A percentile compares a stretch with the other conserved stretches of the same genome.
These are phyloP conservation scores for Equus quagga DNA, from an alignment of 2,113 vertebrate species.

Conservation along the genomic window DNA sequence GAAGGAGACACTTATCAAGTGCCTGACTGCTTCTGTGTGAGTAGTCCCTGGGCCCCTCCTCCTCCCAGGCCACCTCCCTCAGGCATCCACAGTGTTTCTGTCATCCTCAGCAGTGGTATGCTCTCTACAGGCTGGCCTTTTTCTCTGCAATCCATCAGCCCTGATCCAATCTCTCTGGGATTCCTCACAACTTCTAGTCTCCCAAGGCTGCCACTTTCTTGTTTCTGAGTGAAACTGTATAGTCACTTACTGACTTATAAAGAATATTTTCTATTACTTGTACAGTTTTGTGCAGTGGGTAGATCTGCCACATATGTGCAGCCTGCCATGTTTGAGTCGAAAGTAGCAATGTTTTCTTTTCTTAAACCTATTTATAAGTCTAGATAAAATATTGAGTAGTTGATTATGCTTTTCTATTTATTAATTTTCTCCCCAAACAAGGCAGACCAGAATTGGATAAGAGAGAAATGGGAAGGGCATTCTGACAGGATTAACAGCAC, in stretches of 20 bases:
- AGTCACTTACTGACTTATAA: not conserved
- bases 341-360: not conserved
- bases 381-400: not conserved
- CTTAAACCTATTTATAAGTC: not conserved
- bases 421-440: not conserved
- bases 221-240: not conserved
- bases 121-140: not conserved
- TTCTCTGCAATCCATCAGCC: not conserved
- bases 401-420: not conserved
- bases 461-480: not conserved
- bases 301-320: rapidly evolving
- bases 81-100: not conserved
- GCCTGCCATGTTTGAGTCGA: not conserved
- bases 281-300: not conserved
- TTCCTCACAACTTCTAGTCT: not conserved
- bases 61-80: rapidly evolving
- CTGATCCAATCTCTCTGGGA: not conserved
- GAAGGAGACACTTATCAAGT: not conserved
- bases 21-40: not conserved
- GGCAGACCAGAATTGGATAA: not conserved
- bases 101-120: not conserved
- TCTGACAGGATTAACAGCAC: not conserved
- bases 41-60: too few species aligned
- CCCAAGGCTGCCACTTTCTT: not conserved
- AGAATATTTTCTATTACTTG: not conserved